Evolutionary conservation across 2,888 invertebrate species (phyloP).

Genomic region (Stenoptilia bipunctidactyla): DNA sequence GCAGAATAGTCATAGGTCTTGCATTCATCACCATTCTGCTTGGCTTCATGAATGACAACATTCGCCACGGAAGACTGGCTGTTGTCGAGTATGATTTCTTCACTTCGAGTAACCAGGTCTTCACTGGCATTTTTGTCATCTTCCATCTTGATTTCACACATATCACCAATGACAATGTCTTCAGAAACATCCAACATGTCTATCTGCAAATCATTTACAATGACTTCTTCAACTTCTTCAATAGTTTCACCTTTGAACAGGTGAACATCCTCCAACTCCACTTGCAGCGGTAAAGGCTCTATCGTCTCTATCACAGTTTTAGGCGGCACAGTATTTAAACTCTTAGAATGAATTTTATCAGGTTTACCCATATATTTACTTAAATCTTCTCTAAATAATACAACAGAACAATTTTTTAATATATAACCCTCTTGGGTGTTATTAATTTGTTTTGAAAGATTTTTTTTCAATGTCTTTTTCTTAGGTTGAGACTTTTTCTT

Average conservation of each 20-base stretch:
- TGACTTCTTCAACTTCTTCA: constrained; percentile 18
- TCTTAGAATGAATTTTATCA: too few species aligned
- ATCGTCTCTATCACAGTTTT: not conserved
- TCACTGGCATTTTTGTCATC: constrained; percentile 31
- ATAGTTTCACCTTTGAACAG: not conserved
- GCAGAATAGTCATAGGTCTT: constrained; percentile 52
- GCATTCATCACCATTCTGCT: constrained; percentile 31
- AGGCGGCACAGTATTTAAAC: constrained; percentile 4
- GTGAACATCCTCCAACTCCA: not conserved
- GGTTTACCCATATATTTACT: constrained; percentile 20
- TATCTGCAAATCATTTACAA: constrained; percentile 42
- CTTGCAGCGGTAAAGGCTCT: not conserved
- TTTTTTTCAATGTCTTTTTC: constrained; percentile 11
- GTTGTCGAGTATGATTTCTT: constrained; percentile 54
- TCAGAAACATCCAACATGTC: constrained; percentile 64
- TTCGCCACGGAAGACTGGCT: constrained; percentile 44
- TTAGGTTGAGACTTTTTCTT: constrained; percentile 2
- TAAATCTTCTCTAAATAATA: constrained; percentile 33
- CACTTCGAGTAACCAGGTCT: constrained; percentile 23
- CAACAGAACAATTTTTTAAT: constrained; percentile 41
- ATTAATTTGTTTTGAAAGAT: not conserved
- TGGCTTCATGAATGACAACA: constrained; percentile 14
- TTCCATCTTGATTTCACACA: constrained; percentile 33
- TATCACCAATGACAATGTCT: constrained; percentile 53
- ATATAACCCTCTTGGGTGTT: constrained; percentile 12